Percentiles rank a stretch among this genome's conserved stretches.
Conservation (phyloP, 1,140 invertebrate genomes). For the Vanessa tameamea region DNA sequence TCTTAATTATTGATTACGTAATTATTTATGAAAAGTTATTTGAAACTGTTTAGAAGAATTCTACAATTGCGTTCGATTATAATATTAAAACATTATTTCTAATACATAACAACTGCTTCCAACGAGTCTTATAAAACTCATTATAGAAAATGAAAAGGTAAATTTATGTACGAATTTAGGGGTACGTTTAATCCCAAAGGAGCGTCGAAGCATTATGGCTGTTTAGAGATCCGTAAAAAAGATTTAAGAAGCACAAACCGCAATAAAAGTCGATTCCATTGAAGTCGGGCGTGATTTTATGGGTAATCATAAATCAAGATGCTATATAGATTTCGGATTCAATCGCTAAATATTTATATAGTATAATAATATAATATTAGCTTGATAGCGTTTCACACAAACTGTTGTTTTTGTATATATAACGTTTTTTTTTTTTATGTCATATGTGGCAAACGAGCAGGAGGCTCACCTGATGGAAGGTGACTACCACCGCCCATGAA, state of each 20-base stretch:
- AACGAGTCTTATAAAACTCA: background rate
- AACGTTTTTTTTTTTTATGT: no score
- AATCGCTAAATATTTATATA: background rate
- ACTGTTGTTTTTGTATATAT: no score
- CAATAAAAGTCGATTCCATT: conserved; percentile 9
- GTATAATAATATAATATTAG: background rate
- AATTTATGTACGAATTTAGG: background rate
- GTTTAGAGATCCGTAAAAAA: conserved; percentile 4
- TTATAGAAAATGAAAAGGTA: background rate
- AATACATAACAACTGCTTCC: background rate
- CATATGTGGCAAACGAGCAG: no score
- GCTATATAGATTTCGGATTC: background rate
- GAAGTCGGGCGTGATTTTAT: background rate
- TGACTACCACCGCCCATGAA: no score
- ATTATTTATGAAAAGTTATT: no score
- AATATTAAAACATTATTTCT: no score
- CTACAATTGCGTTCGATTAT: no score
- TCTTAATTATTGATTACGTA: no score
- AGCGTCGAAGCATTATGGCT: background rate
- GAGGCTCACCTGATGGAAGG: no score
- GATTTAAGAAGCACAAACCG: conserved; percentile 3
- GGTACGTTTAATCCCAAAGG: background rate
- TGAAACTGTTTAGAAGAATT: no score
- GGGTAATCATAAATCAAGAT: background rate
- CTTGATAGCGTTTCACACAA: no score